Evolutionary conservation across 2,888 invertebrate genomes (phyloP).

Genomic region (Strigamia maritima): DNA sequence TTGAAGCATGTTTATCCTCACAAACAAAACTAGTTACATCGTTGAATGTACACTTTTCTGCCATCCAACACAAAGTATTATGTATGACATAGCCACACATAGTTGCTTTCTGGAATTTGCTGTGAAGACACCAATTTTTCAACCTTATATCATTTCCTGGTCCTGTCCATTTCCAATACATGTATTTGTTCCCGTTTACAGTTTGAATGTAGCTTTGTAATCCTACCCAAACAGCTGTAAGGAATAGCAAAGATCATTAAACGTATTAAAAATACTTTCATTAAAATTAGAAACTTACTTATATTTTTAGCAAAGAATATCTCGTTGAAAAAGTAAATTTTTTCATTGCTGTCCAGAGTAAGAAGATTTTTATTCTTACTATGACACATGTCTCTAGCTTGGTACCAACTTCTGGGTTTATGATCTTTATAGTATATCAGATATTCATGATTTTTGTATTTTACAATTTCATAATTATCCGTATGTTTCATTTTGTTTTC

Average conservation of each 20-base stretch:
- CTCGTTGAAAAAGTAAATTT: neutral
- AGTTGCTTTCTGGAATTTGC: neutral
- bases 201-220: no score
- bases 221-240: neutral
- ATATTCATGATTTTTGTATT: neutral
- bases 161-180: neutral
- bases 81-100: neutral
- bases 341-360: neutral
- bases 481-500: no score
- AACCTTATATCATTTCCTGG: no score
- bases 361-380: neutral
- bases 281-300: neutral
- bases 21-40: neutral
- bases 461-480: neutral
- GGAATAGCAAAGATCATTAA: no score
- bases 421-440: neutral
- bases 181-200: no score
- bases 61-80: neutral
- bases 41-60: neutral
- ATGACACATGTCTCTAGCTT: neutral
- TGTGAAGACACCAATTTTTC: no score
- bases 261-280: no score
- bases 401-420: neutral
- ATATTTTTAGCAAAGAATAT: neutral
- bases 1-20: neutral